Evolutionary conservation across 2,888 invertebrate species (phyloP), one percentile per base, ranked within the genome.

Genomic region (Oligia latruncula): DNA sequence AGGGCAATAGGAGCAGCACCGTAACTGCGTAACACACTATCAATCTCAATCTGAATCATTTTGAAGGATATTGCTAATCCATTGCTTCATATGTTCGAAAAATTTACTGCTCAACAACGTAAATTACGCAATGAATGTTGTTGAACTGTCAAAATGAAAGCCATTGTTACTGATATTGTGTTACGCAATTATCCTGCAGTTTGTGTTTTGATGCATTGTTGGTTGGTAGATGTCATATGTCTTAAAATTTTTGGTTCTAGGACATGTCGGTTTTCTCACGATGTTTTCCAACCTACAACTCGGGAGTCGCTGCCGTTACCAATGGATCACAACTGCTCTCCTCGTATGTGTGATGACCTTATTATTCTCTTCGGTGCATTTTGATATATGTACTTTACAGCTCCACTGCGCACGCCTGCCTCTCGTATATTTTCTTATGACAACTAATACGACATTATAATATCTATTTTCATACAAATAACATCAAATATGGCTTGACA

Each of bases 401-500:
- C 40, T 60, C 2, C 17, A 58, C 15, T 65, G 9, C 35, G 29
- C 15, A 65, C 20, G 35, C 46, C 49, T 43, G 46, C 46, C 29
- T 70, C 55, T 82, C 71, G 13, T 65, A 83, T 83, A 75, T 86
- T 74, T 35, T 71, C 60, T 65, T 72, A 29, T 40, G 62, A 60
- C 49, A 77, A 70, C 74, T 79, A 82, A 86, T 86, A 77, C 71
- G 64, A 74, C 80, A 87, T 87, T 77, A 84, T 74, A 88, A 82
- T 86, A 85, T 82, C 85, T 89, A 89, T 88, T 88, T 87, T 83
- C 78, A 87, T 85, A 87, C 78, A 84, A 84, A 89, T 89, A 83
- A 88, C 83, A 82, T 90, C 88, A 83, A 84, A 88, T 84, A 87
- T 85, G 87, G 84, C 80, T 72, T 84, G 89, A 88, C 87, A 87